phyloP scores from a whole-genome alignment of 2,113 vertebrate species.

The Perca schrenkii region DNA sequence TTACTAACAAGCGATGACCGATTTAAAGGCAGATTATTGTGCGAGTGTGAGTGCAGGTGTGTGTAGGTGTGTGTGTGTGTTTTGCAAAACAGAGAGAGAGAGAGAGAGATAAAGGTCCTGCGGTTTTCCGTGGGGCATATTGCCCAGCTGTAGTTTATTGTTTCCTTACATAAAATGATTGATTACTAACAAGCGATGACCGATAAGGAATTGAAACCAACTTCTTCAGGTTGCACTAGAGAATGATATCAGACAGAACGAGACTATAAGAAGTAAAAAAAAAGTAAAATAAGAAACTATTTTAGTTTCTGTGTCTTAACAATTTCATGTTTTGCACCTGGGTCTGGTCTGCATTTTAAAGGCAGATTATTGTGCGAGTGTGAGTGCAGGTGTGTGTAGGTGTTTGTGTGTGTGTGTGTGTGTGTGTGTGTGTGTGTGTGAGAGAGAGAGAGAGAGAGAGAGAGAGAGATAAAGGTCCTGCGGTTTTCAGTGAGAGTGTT shows the following conservation, averaged over 20 bases:
- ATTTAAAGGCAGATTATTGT: background rate
- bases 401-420: background rate
- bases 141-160: too few species aligned
- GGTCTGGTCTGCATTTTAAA: background rate
- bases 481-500: background rate
- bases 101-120: background rate
- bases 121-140: background rate
- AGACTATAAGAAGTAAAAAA: background rate
- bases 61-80: background rate
- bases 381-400: background rate
- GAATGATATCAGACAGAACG: background rate
- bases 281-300: background rate
- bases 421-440: background rate
- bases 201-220: constrained; percentile 1
- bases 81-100: too few species aligned
- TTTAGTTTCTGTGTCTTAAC: background rate
- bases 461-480: background rate
- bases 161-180: too few species aligned
- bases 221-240: background rate
- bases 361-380: background rate
- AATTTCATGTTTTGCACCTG: background rate
- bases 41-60: background rate
- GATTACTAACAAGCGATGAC: too few species aligned
- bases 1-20: background rate
- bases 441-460: too few species aligned